Evolutionary conservation across 2,113 vertebrate genomes (phyloP).

Genomic region (Phylloscopus whistleri): DNA sequence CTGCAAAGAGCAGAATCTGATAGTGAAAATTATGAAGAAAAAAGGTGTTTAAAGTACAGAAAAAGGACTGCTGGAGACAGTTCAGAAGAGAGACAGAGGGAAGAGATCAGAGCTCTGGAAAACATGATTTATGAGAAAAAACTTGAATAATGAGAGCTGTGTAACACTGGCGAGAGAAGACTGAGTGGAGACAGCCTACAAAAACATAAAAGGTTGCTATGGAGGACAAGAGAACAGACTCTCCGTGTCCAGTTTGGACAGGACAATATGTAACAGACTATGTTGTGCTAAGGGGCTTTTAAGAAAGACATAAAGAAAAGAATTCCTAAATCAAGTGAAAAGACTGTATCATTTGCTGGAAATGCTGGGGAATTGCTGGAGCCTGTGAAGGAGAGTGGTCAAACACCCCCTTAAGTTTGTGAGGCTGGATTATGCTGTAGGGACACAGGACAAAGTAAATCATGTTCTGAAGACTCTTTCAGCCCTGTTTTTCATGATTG

Average conservation of each 20-base stretch:
- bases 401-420: neutral
- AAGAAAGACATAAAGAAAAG: neutral
- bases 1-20: neutral
- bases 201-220: neutral
- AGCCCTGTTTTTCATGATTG: neutral
- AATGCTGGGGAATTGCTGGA: neutral
- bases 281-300: neutral
- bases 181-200: neutral
- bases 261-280: neutral
- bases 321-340: neutral
- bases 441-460: neutral
- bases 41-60: neutral
- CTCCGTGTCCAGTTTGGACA: neutral
- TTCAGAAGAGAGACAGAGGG: neutral
- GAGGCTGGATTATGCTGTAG: neutral
- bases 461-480: neutral
- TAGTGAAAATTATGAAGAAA: neutral
- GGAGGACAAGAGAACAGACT: neutral
- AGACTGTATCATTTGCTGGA: neutral
- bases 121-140: neutral
- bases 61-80: neutral
- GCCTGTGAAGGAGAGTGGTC: neutral
- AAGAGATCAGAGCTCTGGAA: neutral
- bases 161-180: neutral
- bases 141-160: neutral